A percentile compares a stretch with the other conserved stretches of the same genome.
Conservation (phyloP, 2,113 vertebrate genomes). For the Corythaeola cristata region DNA sequence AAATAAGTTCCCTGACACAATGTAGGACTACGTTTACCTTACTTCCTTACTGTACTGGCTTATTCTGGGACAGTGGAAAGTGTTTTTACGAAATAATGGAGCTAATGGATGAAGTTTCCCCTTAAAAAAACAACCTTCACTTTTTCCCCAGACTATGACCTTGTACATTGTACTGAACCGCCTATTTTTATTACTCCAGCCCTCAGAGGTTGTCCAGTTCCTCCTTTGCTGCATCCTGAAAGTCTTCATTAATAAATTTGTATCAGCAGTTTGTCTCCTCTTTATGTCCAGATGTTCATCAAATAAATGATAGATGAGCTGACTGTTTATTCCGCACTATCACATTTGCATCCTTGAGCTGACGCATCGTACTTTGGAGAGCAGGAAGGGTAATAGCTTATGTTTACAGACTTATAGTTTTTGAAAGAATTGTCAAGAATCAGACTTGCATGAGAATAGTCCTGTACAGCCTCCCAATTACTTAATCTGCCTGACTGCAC, state of each 20-base stretch:
- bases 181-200: background rate
- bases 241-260: background rate
- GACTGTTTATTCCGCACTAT: background rate
- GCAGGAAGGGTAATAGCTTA: background rate
- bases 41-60: background rate
- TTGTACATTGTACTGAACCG: background rate
- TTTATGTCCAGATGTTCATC: slow-evolving; percentile 11
- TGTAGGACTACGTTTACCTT: background rate
- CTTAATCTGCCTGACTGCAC: background rate
- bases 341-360: background rate
- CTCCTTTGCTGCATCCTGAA: background rate
- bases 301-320: background rate
- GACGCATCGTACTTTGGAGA: background rate
- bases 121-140: background rate
- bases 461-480: background rate
- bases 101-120: background rate
- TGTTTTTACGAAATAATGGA: background rate
- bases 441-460: background rate
- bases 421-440: background rate
- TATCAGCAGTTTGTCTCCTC: background rate
- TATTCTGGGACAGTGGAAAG: background rate
- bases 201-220: background rate
- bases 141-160: background rate
- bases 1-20: background rate
- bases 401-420: background rate